A percentile compares a stretch with the other conserved stretches of the same genome.
These are phyloP conservation scores for Plagodis pulveraria DNA, from an alignment of 2,888 invertebrate genomes.

Conservation along the genomic window DNA sequence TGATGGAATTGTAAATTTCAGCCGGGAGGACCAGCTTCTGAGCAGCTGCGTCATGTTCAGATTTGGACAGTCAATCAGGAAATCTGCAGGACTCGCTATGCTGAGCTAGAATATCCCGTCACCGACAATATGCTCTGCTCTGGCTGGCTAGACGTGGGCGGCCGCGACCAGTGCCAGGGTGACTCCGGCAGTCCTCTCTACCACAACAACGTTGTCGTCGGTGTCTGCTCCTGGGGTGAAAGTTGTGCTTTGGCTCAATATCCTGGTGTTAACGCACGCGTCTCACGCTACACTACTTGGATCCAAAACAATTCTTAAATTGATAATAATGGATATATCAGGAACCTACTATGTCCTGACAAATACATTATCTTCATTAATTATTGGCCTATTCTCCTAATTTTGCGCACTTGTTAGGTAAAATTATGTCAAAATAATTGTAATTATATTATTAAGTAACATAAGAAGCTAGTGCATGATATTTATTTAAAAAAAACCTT, in stretches of 20 bases:
- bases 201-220: slow-evolving; percentile 47
- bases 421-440: no score
- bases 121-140: slow-evolving; percentile 51
- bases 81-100: slow-evolving; percentile 38
- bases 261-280: slow-evolving; percentile 49
- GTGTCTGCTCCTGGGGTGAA: slow-evolving; percentile 47
- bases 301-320: slow-evolving; percentile 35
- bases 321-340: no score
- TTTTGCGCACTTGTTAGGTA: no score
- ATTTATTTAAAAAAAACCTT: no score
- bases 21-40: slow-evolving; percentile 37
- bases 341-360: no score
- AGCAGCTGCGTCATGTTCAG: slow-evolving; percentile 51
- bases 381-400: no score
- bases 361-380: no score
- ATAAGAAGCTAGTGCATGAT: no score
- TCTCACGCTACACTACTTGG: slow-evolving; percentile 45
- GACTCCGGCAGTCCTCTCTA: slow-evolving; percentile 53
- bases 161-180: slow-evolving; percentile 50
- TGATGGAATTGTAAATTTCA: slow-evolving; percentile 21
- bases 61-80: slow-evolving; percentile 49
- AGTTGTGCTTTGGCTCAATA: slow-evolving; percentile 41
- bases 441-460: no score
- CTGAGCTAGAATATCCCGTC: slow-evolving; percentile 17
- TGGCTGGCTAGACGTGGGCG: slow-evolving; percentile 47